Conservation (phyloP, 2,888 invertebrate genomes). For the Caenorhabditis wallacei region DNA sequence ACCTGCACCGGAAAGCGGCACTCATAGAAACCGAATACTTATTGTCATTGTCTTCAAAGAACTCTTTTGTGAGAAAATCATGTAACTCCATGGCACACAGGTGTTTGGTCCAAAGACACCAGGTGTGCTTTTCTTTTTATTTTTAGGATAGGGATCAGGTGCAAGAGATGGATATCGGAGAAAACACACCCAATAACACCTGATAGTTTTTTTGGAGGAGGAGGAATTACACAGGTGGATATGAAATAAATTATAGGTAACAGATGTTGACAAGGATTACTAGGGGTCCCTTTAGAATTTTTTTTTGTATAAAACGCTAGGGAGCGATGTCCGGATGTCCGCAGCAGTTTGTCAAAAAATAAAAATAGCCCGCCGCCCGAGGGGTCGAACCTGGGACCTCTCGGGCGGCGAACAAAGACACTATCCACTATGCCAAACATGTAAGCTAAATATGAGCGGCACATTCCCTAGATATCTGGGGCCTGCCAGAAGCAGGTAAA, state of each 20-base stretch:
- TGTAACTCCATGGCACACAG: slow-evolving; percentile 36
- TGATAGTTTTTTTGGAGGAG: neutral
- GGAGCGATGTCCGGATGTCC: too few relatives aligned
- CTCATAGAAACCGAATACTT: slow-evolving; percentile 17
- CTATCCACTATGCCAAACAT: too few relatives aligned
- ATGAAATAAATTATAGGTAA: neutral
- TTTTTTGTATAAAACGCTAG: too few relatives aligned
- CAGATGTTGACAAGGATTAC: neutral
- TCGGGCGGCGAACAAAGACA: too few relatives aligned
- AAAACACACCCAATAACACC: slow-evolving; percentile 9
- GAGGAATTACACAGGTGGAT: slow-evolving; percentile 18
- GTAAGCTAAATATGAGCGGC: too few relatives aligned
- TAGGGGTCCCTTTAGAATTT: too few relatives aligned
- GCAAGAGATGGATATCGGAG: neutral
- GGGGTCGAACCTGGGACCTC: too few relatives aligned
- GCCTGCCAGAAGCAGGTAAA: too few relatives aligned
- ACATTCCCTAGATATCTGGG: too few relatives aligned
- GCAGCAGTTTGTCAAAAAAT: too few relatives aligned
- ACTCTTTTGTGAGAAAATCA: slow-evolving; percentile 24
- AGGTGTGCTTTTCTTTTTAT: neutral
- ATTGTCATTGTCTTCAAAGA: slow-evolving; percentile 24
- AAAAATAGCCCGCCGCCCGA: too few relatives aligned
- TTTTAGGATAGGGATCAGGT: slow-evolving; percentile 18
- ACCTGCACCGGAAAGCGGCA: slow-evolving; percentile 12
- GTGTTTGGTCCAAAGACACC: slow-evolving; percentile 7